phyloP scores from a whole-genome alignment of 2,113 vertebrate genomes.

The Saimiri boliviensis region DNA sequence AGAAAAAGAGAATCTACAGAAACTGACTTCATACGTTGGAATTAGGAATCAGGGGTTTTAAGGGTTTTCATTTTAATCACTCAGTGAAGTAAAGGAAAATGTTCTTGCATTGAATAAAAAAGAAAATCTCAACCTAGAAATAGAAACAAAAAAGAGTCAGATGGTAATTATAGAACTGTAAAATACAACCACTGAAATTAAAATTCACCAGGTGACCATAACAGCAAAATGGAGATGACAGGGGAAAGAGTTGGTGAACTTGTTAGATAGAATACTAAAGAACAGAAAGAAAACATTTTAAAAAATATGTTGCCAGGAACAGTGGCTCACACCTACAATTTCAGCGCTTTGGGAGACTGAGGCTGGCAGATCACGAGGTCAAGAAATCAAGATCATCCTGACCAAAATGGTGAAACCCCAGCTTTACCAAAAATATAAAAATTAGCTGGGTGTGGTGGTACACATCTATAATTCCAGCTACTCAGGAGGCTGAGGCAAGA shows the following conservation, averaged over 20 bases:
- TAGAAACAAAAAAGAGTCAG: not conserved
- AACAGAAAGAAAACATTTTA: not conserved
- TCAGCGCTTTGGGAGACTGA: not conserved
- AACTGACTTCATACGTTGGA: not conserved
- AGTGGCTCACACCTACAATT: no score
- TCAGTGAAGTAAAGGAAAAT: not conserved
- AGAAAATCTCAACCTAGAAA: not conserved
- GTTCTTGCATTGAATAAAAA: not conserved
- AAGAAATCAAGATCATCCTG: not conserved
- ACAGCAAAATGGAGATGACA: not conserved
- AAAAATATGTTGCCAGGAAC: no score
- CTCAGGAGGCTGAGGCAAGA: no score
- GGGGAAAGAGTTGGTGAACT: not conserved
- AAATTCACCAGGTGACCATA: not conserved
- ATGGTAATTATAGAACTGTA: not conserved
- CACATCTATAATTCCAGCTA: no score
- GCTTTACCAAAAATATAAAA: no score
- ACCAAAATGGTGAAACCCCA: no score
- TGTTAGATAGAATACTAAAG: not conserved
- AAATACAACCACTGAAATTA: not conserved
- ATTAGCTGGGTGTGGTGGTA: no score
- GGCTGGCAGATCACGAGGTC: not conserved
- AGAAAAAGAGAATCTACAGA: not conserved
- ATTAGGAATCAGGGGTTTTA: not conserved
- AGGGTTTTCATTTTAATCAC: not conserved